Evolutionary conservation across 2,113 vertebrate species (phyloP), one percentile per base, ranked within the genome.

Genomic region (Colinus virginianus): DNA sequence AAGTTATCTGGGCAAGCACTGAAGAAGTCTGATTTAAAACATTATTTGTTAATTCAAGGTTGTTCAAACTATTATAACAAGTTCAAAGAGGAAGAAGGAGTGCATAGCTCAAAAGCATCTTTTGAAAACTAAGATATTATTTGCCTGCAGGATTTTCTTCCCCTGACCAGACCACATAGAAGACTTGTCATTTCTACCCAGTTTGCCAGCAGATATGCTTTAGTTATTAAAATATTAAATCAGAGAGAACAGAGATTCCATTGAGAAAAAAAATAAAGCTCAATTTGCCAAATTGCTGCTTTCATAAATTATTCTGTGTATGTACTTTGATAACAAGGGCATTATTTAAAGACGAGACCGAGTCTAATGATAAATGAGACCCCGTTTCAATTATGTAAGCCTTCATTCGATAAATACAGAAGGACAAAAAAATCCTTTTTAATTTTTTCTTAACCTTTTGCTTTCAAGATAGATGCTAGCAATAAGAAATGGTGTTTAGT

Each of bases 401-500:
- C 94, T 94, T 91, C 96, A 94, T 96, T 97, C 93, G 86, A 95
- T 95, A 97, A 96, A 96, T 91, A 96, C 21, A 95, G 92, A 92
- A 96, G 67, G 26, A 53, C 30, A 53, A 53, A 53, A 53, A 23
- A 53, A 30, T 53, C 51, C 49, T 53, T 53, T 53, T 53, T 30
- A 49, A 48, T 51, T 53, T 53, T 55, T 55, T 56, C 30, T 17
- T 32, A 18, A 18, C 93, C 14, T 87, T 93, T 51, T 55, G 26
- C 83, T 82, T 87, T 70, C 58, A 76, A 93, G 84, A 91, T n/a
- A 84, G 70, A 90, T 96, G 92, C 67, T 51, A 94, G 92, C 95
- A 97, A 78, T 95, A 95, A 97, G 81, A 90, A 94, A 67, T 80
- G 25, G 32, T 56, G 51, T 51, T 87, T 67, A 90, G 77, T 81